Base-by-base conservation (phyloP, 2,888 invertebrate genomes). In the Gastracanthus pulcherrimus region DNA sequence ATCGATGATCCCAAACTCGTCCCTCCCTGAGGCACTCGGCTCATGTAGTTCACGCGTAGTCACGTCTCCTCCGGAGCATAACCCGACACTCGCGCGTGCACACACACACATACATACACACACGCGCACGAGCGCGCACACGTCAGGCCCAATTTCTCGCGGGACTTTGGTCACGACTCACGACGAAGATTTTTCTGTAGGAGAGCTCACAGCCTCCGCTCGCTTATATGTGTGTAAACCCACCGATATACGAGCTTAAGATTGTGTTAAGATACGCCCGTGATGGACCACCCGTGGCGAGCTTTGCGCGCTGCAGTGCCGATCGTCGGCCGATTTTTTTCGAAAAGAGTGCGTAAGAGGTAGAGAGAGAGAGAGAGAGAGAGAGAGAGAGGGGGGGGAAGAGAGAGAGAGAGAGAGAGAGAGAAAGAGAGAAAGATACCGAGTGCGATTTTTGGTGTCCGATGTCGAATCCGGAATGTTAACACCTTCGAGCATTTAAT, bases 391-490 rank as follows among this genome's bases (percentile, higher is more conserved):
- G n/a, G n/a, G n/a, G n/a, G n/a, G n/a, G n/a, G n/a, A n/a, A n/a
- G n/a, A n/a, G n/a, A n/a, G n/a, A n/a, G n/a, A n/a, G n/a, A n/a
- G n/a, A n/a, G n/a, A n/a, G n/a, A n/a, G n/a, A n/a, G n/a, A n/a
- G n/a, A n/a, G n/a, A n/a, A n/a, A n/a, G n/a, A n/a, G n/a, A n/a
- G n/a, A n/a, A n/a, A n/a, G n/a, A n/a, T n/a, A n/a, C n/a, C n/a
- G n/a, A n/a, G n/a, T 29, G 62, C 70, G 60, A 70, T 70, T 77
- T 16, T 51, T 9, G 77, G 71, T 71, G 62, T 78, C 78, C 71
- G 36, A 31, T 77, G 60, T 69, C 77, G 36, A 62, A 77, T 77
- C 60, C 71, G 71, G 78, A 78, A 71, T 78, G 71, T 78, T 71
- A 71, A 78, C 78, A 78, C 78, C 78, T 71, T 71, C 13, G 62